Conservation (phyloP, 2,797 vertebrate genomes). For the Sandelia bainsii region DNA sequence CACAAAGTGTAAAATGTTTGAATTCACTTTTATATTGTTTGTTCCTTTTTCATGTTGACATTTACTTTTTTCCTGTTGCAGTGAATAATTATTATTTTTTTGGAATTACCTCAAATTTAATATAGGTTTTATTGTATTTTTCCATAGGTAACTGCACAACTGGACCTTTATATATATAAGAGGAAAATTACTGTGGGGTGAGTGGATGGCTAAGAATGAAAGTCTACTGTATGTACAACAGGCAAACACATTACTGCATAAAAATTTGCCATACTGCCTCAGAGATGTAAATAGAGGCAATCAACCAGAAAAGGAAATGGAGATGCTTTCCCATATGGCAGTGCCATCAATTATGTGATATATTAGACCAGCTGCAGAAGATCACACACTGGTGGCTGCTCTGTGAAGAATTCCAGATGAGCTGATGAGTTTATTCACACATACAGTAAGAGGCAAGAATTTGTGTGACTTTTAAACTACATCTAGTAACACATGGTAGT, state of each 20-base stretch:
- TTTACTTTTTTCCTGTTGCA: background rate
- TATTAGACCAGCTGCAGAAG: conserved; percentile 29
- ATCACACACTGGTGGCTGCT: conserved; percentile 25
- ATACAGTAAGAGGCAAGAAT: conserved; percentile 11
- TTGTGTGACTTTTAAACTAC: background rate
- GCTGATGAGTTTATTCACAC: conserved; percentile 3
- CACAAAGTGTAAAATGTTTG: too few relatives aligned
- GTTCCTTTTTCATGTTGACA: too few relatives aligned
- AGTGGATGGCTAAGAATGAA: background rate
- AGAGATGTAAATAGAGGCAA: conserved; percentile 36
- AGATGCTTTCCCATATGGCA: conserved; percentile 37
- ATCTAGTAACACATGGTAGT: background rate
- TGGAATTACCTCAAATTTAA: background rate
- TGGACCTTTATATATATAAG: conserved; percentile 4
- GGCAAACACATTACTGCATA: conserved; percentile 23
- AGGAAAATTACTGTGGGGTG: background rate
- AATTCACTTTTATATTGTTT: too few relatives aligned
- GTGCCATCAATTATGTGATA: conserved; percentile 38
- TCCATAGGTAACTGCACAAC: background rate
- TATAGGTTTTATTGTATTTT: conserved; percentile 13
- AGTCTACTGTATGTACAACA: conserved; percentile 3
- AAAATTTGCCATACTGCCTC: conserved; percentile 31
- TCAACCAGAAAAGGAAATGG: conserved; percentile 38
- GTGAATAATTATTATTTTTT: background rate
- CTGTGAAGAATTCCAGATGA: conserved; percentile 37